A percentile compares a stretch with the other conserved stretches of the same genome.
Conservation (phyloP, 2,113 vertebrate genomes). For the Orycteropus afer region DNA sequence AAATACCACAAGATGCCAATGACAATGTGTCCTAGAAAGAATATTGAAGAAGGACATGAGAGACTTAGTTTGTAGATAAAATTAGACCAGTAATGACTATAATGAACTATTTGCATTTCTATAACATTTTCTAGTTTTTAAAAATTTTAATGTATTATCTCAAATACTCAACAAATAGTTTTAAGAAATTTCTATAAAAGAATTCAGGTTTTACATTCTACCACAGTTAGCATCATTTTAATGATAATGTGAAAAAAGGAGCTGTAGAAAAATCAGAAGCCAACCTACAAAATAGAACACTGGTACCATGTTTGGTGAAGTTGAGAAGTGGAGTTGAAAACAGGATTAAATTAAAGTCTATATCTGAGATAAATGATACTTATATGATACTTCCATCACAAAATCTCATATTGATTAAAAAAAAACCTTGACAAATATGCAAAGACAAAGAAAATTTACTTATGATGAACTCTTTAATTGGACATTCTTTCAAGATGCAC, state of each 20-base stretch:
- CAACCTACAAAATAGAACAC: neutral
- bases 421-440: neutral
- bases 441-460: neutral
- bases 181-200: neutral
- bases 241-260: neutral
- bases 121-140: neutral
- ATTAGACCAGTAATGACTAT: neutral
- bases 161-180: neutral
- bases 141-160: neutral
- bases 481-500: neutral
- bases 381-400: neutral
- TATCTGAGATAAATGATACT: neutral
- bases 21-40: neutral
- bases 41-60: neutral
- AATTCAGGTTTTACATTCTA: neutral
- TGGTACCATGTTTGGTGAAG: neutral
- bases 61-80: neutral
- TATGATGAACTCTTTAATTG: neutral
- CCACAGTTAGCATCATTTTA: neutral
- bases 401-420: neutral
- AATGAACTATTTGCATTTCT: neutral
- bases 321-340: neutral
- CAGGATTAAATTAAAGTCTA: neutral
- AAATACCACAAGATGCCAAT: neutral
- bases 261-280: neutral